Evolutionary conservation across 2,113 vertebrate genomes (phyloP), one percentile per base, ranked within the genome.

Genomic region (Alectura lathami): DNA sequence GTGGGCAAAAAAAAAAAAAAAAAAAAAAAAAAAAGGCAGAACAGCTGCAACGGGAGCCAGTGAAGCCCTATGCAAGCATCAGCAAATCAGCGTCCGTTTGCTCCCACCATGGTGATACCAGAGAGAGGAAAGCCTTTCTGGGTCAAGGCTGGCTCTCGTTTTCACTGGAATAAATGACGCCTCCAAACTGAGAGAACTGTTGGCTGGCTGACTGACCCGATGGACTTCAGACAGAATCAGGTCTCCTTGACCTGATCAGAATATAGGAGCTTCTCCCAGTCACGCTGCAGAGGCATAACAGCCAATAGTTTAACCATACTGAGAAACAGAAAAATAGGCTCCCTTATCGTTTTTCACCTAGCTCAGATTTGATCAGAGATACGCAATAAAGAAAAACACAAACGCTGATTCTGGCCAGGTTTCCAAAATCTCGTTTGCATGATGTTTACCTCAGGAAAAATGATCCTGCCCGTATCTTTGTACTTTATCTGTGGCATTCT

Each of bases 231-330:
- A 77, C 60, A 90, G 79, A 56, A 88, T 60, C 68, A 89, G 94
- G 94, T 95, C 94, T 97, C 60, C 73, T 90, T 93, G 93, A 96
- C 93, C 95, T 75, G 56, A 90, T 83, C 79, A 29, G 40, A 88
- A 66, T 86, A 90, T 47, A 88, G 90, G 69, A 90, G 32, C 66
- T 95, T 86, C 56, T 94, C 91, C 62, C 62, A 57, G 32, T 69
- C 79, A 23, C 42, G 26, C 22, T 0, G 1, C 56, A 86, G 66
- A 91, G 76, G 78, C 92, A 83, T 91, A 83, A 53, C 83, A 64
- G 78, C 64, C 6, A n/a, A 60, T 76, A 66, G 69, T 93, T 86
- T 93, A 90, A 95, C 90, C 90, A 94, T 93, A 93, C 88, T 93
- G 95, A 96, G 88, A 93, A 93, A 93, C 14, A 88, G 79, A 40